Evolutionary conservation across 2,797 vertebrate species (phyloP).

Genomic region (Remorina albescens): DNA sequence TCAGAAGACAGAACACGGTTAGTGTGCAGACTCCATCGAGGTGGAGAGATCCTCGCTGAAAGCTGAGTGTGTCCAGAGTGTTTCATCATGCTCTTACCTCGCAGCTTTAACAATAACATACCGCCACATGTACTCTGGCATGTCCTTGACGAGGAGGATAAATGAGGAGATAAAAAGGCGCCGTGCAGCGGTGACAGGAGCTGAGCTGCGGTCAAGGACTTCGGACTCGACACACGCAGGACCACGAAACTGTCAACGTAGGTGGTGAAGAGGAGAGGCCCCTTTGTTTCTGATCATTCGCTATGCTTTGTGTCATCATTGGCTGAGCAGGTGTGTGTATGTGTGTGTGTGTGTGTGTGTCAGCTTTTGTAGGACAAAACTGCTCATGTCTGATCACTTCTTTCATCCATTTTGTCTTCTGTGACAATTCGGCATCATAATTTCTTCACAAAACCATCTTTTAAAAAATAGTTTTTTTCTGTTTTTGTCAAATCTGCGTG

Average conservation of each 20-base stretch:
- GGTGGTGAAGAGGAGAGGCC: constrained; percentile 19
- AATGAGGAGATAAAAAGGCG: constrained; percentile 32
- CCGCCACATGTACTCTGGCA: constrained; percentile 31
- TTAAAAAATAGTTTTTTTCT: too few species aligned
- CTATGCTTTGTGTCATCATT: constrained; percentile 11
- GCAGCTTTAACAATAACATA: constrained; percentile 38
- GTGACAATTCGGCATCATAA: not conserved
- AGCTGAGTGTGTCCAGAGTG: not conserved
- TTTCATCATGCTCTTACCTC: constrained; percentile 51
- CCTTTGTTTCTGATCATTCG: constrained; percentile 39
- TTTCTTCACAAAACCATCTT: too few species aligned
- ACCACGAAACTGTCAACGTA: constrained; percentile 34
- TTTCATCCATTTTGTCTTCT: not conserved
- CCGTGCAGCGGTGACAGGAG: constrained; percentile 45
- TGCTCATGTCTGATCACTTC: not conserved
- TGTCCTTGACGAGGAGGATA: constrained; percentile 51
- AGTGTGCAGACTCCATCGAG: not conserved
- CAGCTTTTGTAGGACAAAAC: not conserved
- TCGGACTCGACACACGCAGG: constrained; percentile 33
- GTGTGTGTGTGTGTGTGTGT: not conserved
- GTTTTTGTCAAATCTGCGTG: constrained; percentile 13
- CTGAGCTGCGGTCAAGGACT: constrained; percentile 40
- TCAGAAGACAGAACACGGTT: not conserved
- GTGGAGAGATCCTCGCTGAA: constrained; percentile 27
- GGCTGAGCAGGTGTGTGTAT: constrained; percentile 21